Percentiles rank a stretch among this genome's conserved stretches.
Evolutionary conservation across 2,888 invertebrate species (phyloP).

Genomic region (Imbricaverruca yamaguchii): DNA sequence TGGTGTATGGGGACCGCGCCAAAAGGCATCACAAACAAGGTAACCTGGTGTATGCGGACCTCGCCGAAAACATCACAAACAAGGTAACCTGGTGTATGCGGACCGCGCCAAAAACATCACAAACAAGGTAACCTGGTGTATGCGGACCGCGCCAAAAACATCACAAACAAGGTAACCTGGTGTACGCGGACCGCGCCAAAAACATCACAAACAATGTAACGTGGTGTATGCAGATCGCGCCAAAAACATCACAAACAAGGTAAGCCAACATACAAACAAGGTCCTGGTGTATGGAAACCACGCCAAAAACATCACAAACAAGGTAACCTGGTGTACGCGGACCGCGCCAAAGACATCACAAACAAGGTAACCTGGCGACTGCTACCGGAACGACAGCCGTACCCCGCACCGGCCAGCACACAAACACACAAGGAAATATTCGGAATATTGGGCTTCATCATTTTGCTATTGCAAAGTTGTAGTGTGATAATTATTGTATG

Average conservation of each 20-base stretch:
- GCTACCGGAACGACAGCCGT: too few relatives aligned
- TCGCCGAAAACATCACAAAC: constrained; percentile 85
- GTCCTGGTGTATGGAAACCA: constrained; percentile 89
- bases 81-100: constrained; percentile 78
- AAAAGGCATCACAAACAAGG: too few relatives aligned
- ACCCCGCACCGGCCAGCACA: too few relatives aligned
- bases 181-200: constrained; percentile 88
- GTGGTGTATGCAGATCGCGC: too few relatives aligned
- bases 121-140: constrained; percentile 69
- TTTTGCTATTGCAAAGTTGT: too few relatives aligned
- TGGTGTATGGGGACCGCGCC: too few relatives aligned
- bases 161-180: constrained; percentile 75
- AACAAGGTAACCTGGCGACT: constrained; percentile 56
- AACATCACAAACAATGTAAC: constrained; percentile 78
- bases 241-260: too few relatives aligned
- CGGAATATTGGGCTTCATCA: too few relatives aligned
- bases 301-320: constrained; percentile 83
- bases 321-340: constrained; percentile 79
- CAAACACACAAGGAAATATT: too few relatives aligned
- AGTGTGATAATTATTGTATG: too few relatives aligned
- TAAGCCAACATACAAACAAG: constrained; percentile 54
- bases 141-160: constrained; percentile 86
- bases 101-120: constrained; percentile 88
- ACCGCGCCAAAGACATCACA: constrained; percentile 85
- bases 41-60: constrained; percentile 74